A percentile compares a stretch with the other conserved stretches of the same genome.
Conservation (phyloP, 1,140 invertebrate genomes). For the Pseudomyrmex concolor region DNA sequence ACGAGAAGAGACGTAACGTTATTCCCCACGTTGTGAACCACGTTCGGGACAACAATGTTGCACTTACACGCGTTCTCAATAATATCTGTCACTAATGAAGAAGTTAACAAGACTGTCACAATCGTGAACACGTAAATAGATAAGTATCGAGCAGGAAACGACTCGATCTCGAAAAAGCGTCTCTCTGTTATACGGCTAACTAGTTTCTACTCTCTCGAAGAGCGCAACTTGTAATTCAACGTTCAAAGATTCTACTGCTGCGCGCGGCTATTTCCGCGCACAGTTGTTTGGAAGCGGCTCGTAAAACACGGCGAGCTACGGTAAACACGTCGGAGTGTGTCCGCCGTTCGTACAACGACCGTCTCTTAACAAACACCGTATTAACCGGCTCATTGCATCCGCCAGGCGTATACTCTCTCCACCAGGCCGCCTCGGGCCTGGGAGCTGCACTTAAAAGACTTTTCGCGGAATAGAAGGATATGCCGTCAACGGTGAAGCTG, state of each 20-base stretch:
- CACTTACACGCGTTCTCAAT: not conserved
- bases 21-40: no score
- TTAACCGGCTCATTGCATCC: conserved; percentile 64
- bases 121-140: not conserved
- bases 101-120: conserved; percentile 12
- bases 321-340: conserved; percentile 54
- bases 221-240: conserved; percentile 50
- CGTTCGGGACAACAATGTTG: not conserved
- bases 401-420: not conserved
- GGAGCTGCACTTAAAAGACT: conserved; percentile 27
- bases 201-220: conserved; percentile 12
- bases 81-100: not conserved
- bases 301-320: conserved; percentile 60
- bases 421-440: conserved; percentile 13
- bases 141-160: not conserved
- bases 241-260: conserved; percentile 32
- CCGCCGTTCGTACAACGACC: conserved; percentile 15
- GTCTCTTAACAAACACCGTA: conserved; percentile 66
- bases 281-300: conserved; percentile 59
- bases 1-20: not conserved
- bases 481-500: not conserved
- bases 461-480: conserved; percentile 14
- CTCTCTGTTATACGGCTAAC: conserved; percentile 35
- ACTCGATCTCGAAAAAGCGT: not conserved
- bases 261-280: conserved; percentile 21